These are phyloP conservation scores for Sebastes miniatus DNA, from an alignment of 2,797 vertebrate genomes.

Conservation along the genomic window DNA sequence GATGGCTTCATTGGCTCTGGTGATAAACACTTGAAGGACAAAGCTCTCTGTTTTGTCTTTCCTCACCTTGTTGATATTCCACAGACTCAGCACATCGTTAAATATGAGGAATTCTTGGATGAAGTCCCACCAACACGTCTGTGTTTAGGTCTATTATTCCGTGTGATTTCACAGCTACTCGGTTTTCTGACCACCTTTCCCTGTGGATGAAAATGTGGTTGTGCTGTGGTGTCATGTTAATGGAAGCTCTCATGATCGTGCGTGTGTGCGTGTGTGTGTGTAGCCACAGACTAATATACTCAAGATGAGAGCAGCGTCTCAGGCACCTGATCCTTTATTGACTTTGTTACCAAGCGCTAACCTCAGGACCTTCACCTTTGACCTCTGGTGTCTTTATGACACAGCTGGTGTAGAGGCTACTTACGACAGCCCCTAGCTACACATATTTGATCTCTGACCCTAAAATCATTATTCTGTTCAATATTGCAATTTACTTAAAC, in stretches of 20 bases:
- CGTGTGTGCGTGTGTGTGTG: background rate
- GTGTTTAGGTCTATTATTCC: slow-evolving; percentile 34
- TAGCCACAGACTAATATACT: slow-evolving; percentile 15
- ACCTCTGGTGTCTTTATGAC: slow-evolving; percentile 31
- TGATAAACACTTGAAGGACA: slow-evolving; percentile 55
- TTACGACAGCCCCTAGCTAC: background rate
- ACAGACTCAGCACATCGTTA: slow-evolving; percentile 57
- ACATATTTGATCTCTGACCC: slow-evolving; percentile 34
- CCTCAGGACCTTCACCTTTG: slow-evolving; percentile 52
- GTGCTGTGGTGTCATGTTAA: background rate
- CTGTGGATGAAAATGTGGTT: slow-evolving; percentile 13
- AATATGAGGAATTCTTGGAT: slow-evolving; percentile 55
- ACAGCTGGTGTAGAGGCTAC: slow-evolving; percentile 40
- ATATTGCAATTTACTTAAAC: slow-evolving; percentile 8
- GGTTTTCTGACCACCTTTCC: slow-evolving; percentile 10
- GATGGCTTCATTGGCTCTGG: slow-evolving; percentile 11
- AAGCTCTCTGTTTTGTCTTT: slow-evolving; percentile 4
- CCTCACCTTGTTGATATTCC: slow-evolving; percentile 57
- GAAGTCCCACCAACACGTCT: slow-evolving; percentile 33
- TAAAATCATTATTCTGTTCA: slow-evolving; percentile 18
- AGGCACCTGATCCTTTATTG: slow-evolving; percentile 65
- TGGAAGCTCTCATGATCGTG: background rate
- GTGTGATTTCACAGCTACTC: slow-evolving; percentile 27
- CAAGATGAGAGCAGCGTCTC: slow-evolving; percentile 3
- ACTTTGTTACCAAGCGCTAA: slow-evolving; percentile 35